Evolutionary conservation across 2,797 vertebrate genomes (phyloP).

Genomic region (Tiaroga cobitis): DNA sequence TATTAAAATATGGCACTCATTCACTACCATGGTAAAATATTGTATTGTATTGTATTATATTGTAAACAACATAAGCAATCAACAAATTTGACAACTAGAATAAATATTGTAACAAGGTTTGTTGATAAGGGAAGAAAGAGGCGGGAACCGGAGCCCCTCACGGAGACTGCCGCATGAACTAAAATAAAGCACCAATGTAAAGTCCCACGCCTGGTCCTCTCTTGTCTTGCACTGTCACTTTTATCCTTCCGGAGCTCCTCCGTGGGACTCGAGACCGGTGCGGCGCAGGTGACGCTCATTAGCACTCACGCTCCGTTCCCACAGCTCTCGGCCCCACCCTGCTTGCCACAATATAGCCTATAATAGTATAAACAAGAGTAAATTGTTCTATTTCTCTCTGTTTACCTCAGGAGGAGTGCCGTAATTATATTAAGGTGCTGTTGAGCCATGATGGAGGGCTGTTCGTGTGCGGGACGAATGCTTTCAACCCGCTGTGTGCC

Average conservation of each 20-base stretch:
- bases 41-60: too few species aligned
- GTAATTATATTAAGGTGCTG: slow-evolving; percentile 95
- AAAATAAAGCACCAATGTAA: not conserved
- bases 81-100: not conserved
- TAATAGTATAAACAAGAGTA: not conserved
- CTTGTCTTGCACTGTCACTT: not conserved
- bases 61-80: too few species aligned
- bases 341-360: not conserved
- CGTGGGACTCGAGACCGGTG: not conserved
- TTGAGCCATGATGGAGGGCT: slow-evolving; percentile 87
- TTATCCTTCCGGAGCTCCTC: not conserved
- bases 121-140: not conserved
- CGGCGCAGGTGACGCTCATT: not conserved
- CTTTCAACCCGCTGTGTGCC: slow-evolving; percentile 94
- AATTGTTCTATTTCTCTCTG: slow-evolving; percentile 16
- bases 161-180: not conserved
- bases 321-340: not conserved
- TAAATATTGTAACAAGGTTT: not conserved
- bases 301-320: not conserved
- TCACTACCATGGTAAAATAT: not conserved
- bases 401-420: slow-evolving; percentile 87
- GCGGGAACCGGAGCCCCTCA: not conserved
- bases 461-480: slow-evolving; percentile 95
- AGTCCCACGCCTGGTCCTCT: too few species aligned
- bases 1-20: not conserved